phyloP scores from a whole-genome alignment of 2,113 vertebrate genomes.

The Otocyon megalotis region DNA sequence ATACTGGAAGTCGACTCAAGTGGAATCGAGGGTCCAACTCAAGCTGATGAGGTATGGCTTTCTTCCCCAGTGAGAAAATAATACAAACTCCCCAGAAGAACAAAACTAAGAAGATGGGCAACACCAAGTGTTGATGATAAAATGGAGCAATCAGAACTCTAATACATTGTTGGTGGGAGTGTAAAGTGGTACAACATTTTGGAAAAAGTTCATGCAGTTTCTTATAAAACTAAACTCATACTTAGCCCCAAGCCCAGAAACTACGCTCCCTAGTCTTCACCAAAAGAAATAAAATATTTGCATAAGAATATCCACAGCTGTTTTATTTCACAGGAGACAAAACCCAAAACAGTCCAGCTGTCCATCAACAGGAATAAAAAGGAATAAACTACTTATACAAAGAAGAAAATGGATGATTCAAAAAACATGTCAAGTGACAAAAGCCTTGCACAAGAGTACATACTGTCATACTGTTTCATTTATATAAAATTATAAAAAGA shows the following conservation, averaged over 20 bases:
- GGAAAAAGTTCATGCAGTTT: neutral
- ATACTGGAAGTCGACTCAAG: neutral
- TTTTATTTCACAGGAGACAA: neutral
- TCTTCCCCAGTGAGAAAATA: neutral
- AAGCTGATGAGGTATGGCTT: neutral
- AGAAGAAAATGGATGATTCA: neutral
- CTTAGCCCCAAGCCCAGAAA: neutral
- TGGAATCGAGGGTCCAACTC: neutral
- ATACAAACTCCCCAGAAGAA: neutral
- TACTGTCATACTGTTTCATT: neutral
- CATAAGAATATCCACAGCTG: neutral
- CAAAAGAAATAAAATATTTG: neutral
- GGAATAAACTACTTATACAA: neutral
- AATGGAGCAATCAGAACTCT: neutral
- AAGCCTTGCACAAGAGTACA: neutral
- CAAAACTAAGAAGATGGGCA: neutral
- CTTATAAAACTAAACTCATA: neutral
- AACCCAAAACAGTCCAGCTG: neutral
- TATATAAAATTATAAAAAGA: neutral
- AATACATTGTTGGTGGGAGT: neutral
- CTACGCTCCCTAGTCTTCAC: neutral
- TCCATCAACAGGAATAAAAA: neutral
- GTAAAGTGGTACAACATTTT: neutral
- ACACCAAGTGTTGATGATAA: neutral
- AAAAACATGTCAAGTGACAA: neutral